phyloP scores from a whole-genome alignment of 2,888 invertebrate genomes.

The Smittia sp. region DNA sequence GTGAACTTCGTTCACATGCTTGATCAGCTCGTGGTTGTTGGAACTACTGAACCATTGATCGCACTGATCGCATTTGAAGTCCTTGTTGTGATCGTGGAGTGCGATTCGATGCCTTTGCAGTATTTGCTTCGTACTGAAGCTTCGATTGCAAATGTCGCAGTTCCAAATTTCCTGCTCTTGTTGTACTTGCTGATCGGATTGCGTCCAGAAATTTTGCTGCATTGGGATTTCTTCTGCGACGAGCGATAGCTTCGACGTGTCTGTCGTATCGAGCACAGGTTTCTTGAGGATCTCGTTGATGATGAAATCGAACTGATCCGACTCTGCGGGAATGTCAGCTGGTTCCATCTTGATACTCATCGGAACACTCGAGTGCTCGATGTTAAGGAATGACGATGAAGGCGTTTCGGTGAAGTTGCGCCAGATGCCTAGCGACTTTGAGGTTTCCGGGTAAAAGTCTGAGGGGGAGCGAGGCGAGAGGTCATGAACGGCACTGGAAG shows the following conservation, averaged over 20 bases:
- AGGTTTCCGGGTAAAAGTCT: slow-evolving; percentile 28
- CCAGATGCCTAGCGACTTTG: slow-evolving; percentile 29
- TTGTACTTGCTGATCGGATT: slow-evolving; percentile 26
- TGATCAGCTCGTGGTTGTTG: slow-evolving; percentile 37
- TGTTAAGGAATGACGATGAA: slow-evolving; percentile 19
- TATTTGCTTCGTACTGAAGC: slow-evolving; percentile 36
- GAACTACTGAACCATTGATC: slow-evolving; percentile 28
- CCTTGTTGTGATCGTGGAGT: slow-evolving; percentile 29
- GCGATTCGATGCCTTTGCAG: slow-evolving; percentile 33
- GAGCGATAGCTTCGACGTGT: slow-evolving; percentile 21
- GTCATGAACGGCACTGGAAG: background rate
- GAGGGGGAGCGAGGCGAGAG: background rate
- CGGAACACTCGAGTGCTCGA: slow-evolving; percentile 26
- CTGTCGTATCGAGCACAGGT: background rate
- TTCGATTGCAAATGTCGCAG: slow-evolving; percentile 33
- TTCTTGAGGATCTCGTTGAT: slow-evolving; percentile 36
- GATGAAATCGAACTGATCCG: slow-evolving; percentile 39
- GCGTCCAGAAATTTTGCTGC: slow-evolving; percentile 38
- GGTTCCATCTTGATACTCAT: slow-evolving; percentile 33
- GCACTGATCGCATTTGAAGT: slow-evolving; percentile 38
- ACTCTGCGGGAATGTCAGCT: slow-evolving; percentile 9
- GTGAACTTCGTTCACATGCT: slow-evolving; percentile 38
- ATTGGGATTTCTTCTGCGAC: slow-evolving; percentile 38
- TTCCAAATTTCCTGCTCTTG: slow-evolving; percentile 27
- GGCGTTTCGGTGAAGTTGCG: slow-evolving; percentile 32